Conservation (phyloP, 2,797 vertebrate genomes). For the Leptoclinus maculatus region DNA sequence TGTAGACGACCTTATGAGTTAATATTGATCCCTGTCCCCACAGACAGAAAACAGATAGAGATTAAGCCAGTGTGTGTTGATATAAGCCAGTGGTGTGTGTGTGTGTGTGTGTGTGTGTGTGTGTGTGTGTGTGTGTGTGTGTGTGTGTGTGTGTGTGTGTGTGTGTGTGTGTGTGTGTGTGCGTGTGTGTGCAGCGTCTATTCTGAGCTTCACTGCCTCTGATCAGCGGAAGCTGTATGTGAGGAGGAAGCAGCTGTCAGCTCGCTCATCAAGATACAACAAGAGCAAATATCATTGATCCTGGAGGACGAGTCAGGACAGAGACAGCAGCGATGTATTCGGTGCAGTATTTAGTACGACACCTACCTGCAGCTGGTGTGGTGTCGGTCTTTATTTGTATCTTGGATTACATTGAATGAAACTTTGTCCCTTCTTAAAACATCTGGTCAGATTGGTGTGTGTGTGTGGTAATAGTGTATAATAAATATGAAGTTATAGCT, state of each 20-base stretch:
- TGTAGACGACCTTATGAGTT: neutral
- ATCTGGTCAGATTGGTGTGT: neutral
- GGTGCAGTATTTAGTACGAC: neutral
- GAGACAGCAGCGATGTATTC: neutral
- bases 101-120: neutral
- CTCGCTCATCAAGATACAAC: neutral
- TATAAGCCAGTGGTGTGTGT: neutral
- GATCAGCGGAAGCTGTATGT: slow-evolving; percentile 6
- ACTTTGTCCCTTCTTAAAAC: neutral
- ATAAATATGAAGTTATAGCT: neutral
- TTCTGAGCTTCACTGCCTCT: slow-evolving; percentile 10
- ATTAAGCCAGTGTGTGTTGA: slow-evolving; percentile 18
- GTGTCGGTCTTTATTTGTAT: neutral
- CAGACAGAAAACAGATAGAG: slow-evolving; percentile 1
- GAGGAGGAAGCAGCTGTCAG: slow-evolving; percentile 24
- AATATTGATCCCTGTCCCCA: neutral
- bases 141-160: neutral
- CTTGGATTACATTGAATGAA: neutral
- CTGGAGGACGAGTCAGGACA: no score
- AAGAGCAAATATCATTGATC: slow-evolving; percentile 9
- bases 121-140: neutral
- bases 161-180: neutral
- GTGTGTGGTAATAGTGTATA: neutral
- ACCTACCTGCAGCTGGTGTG: neutral
- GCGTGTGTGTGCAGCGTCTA: neutral